Percentiles rank a stretch among this genome's conserved stretches.
Conservation (phyloP, 2,113 vertebrate species). For the Neolamprologus toae region DNA sequence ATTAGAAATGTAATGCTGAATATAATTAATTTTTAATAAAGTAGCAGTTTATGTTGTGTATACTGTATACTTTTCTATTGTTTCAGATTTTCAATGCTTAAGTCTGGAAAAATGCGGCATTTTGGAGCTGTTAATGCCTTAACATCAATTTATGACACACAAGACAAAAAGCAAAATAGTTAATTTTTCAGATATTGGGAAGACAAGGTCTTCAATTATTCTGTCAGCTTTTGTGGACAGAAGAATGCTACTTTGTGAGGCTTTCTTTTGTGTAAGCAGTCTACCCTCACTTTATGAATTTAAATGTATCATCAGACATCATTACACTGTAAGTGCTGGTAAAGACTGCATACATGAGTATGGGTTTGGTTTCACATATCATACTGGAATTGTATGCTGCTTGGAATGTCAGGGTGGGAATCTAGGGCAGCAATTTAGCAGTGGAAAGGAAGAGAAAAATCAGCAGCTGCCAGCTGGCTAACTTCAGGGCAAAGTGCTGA, state of each 20-base stretch:
- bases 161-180: not conserved
- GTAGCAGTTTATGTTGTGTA: not conserved
- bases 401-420: slow-evolving; percentile 2
- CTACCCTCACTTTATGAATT: not conserved
- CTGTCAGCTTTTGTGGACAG: not conserved
- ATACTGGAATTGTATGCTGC: not conserved
- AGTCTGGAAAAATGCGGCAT: not conserved
- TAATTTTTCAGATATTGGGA: not conserved
- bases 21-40: not conserved
- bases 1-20: not conserved
- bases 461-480: slow-evolving; percentile 38
- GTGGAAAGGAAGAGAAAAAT: not conserved
- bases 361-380: not conserved
- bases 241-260: not conserved
- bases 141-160: not conserved
- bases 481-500: slow-evolving; percentile 19
- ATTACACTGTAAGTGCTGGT: not conserved
- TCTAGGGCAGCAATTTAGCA: not conserved
- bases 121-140: not conserved
- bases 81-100: not conserved
- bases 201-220: not conserved
- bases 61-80: not conserved
- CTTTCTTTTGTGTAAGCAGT: not conserved
- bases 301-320: not conserved
- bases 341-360: not conserved